These are phyloP conservation scores for Perognathus longimembris DNA, from an alignment of 2,113 vertebrate species.

Conservation along the genomic window DNA sequence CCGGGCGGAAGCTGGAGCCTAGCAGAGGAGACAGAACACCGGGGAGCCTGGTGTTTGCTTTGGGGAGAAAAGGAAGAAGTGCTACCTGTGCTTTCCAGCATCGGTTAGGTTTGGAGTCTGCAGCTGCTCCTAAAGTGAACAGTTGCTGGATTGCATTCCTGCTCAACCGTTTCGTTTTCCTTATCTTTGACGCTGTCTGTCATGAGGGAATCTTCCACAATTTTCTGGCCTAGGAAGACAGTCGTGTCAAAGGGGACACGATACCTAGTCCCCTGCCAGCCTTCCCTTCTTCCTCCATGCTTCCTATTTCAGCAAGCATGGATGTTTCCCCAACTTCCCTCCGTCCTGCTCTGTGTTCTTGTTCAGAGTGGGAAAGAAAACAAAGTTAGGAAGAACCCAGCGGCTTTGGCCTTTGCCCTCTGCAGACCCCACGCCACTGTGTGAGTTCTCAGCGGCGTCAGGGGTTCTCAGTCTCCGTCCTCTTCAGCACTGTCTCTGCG, in stretches of 20 bases:
- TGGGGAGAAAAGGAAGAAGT: not conserved
- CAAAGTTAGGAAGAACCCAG: not conserved
- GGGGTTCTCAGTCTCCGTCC: not conserved
- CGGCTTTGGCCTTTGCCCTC: not conserved
- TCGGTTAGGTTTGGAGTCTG: not conserved
- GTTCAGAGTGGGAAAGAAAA: not conserved
- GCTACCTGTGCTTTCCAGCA: not conserved
- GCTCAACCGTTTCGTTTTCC: not conserved
- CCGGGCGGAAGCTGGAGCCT: too few relatives aligned
- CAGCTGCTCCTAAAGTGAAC: not conserved
- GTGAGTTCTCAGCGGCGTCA: not conserved
- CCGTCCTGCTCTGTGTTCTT: not conserved
- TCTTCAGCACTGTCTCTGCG: not conserved
- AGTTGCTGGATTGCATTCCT: not conserved
- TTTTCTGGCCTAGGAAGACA: constrained; percentile 1
- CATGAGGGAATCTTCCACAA: too few relatives aligned
- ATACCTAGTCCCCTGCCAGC: not conserved
- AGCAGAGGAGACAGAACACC: too few relatives aligned
- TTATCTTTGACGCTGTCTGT: not conserved
- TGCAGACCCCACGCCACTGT: not conserved
- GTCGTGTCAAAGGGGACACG: not conserved
- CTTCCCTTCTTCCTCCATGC: not conserved
- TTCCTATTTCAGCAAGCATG: not conserved
- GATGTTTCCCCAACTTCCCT: not conserved
- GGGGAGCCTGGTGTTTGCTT: not conserved